Evolutionary conservation across 2,888 invertebrate species (phyloP), one percentile per base, ranked within the genome.

Genomic region (Unio delphinus): DNA sequence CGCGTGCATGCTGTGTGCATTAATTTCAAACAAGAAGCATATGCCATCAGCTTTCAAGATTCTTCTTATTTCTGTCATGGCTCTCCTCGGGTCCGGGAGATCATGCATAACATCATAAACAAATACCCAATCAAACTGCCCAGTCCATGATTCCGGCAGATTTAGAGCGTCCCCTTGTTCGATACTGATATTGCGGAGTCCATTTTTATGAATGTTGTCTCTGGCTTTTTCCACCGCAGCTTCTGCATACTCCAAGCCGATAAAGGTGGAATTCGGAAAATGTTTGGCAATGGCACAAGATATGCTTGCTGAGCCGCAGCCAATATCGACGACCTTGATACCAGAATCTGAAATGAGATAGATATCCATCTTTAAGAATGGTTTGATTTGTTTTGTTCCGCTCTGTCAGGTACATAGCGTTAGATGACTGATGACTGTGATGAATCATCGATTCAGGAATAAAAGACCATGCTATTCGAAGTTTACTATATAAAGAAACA

Each of bases 211-310:
- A 11, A 59, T 26, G 3, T 63, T 57, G 28, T 69, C 18, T 5
- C 60, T 67, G 23, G 67, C 64, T 6, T 61, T 67, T 4, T 67
- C 60, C 20, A 71, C 20, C 7, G 64, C 71, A 18, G 55, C 61
- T 6, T 59, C 61, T 34, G 57, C 54, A 55, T 64, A 67, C 28
- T 71, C 71, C 26, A 71, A 45, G 4, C 74, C 74, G 45, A 64
- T 56, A 54, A 75, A 75, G 11, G 65, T 64, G n/a, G 75, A 73
- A n/a, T 75, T 75, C 3, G 75, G 73, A 30, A 75, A 75, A 61
- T 63, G 45, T 26, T 65, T 30, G 5, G 75, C 75, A 45, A 75
- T 67, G 18, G 64, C 64, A 30, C 62, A 56, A 23, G 73, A 65
- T 55, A 57, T 69, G 55, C 58, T 71, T 3, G 70, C 75, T 23